Evolutionary conservation across 2,888 invertebrate species (phyloP).

Genomic region (Drosophila niveifrons): DNA sequence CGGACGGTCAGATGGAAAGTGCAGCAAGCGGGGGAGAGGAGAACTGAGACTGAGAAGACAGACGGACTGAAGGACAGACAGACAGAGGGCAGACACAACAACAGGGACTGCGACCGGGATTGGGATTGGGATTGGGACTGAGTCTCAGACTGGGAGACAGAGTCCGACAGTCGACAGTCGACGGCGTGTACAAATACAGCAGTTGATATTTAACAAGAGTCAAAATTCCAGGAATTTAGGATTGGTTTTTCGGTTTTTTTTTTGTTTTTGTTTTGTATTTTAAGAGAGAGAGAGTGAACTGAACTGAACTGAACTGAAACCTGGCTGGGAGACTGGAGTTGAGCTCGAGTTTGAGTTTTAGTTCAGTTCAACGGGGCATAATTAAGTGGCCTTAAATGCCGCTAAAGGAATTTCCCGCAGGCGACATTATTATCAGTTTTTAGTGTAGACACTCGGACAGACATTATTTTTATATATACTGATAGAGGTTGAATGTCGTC

Average conservation of each 20-base stretch:
- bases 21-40: slow-evolving; percentile 29
- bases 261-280: too few relatives aligned
- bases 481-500: slow-evolving; percentile 43
- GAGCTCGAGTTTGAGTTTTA: not conserved
- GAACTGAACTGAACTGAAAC: slow-evolving; percentile 24
- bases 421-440: slow-evolving; percentile 78
- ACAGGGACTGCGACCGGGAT: not conserved
- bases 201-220: slow-evolving; percentile 76
- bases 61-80: slow-evolving; percentile 8
- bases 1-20: slow-evolving; percentile 13
- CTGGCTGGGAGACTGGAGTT: slow-evolving; percentile 13
- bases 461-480: slow-evolving; percentile 43
- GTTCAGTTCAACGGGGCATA: slow-evolving; percentile 58
- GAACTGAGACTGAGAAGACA: slow-evolving; percentile 15
- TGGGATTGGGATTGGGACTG: not conserved
- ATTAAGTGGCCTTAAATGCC: slow-evolving; percentile 79
- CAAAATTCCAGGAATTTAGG: slow-evolving; percentile 82
- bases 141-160: slow-evolving; percentile 9
- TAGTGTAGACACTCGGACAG: slow-evolving; percentile 36
- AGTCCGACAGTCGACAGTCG: slow-evolving; percentile 38
- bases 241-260: slow-evolving; percentile 65
- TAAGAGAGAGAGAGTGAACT: not conserved
- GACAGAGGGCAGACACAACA: slow-evolving; percentile 27
- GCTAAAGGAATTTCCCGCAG: slow-evolving; percentile 79
- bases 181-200: slow-evolving; percentile 71